Percentiles rank a stretch among this genome's conserved stretches.
These are phyloP conservation scores for Agapornis roseicollis DNA, from an alignment of 2,113 vertebrate genomes.

Conservation along the genomic window DNA sequence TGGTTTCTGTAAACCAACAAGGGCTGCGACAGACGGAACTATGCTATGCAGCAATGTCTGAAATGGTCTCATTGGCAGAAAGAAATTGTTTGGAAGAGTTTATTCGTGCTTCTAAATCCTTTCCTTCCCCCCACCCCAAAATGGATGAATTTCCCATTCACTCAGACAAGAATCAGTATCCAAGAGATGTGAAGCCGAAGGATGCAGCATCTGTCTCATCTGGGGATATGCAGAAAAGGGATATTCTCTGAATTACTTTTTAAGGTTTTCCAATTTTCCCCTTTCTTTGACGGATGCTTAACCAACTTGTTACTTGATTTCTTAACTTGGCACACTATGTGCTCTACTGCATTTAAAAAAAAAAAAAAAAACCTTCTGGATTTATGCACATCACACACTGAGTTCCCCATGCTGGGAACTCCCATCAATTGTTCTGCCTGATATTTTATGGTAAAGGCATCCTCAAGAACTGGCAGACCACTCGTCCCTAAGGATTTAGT, in stretches of 20 bases:
- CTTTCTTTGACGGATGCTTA: not conserved
- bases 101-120: not conserved
- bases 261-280: not conserved
- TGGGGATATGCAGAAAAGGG: constrained; percentile 14
- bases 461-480: not conserved
- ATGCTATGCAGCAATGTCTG: not conserved
- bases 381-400: not conserved
- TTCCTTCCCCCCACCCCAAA: not conserved
- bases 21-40: not conserved
- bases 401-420: not conserved
- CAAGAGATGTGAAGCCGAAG: constrained; percentile 1
- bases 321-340: not conserved
- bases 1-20: constrained; percentile 3
- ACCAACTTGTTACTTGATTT: constrained; percentile 5
- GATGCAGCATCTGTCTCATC: constrained; percentile 23
- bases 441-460: constrained; percentile 25
- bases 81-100: constrained; percentile 18
- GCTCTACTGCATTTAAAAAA: not conserved
- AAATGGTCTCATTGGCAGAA: constrained; percentile 24
- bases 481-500: not conserved
- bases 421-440: not conserved
- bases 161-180: constrained; percentile 15
- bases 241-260: constrained; percentile 26
- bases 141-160: constrained; percentile 39
- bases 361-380: not conserved